Base-by-base conservation (phyloP, 2,888 invertebrate genomes). In the Griposia aprilina region DNA sequence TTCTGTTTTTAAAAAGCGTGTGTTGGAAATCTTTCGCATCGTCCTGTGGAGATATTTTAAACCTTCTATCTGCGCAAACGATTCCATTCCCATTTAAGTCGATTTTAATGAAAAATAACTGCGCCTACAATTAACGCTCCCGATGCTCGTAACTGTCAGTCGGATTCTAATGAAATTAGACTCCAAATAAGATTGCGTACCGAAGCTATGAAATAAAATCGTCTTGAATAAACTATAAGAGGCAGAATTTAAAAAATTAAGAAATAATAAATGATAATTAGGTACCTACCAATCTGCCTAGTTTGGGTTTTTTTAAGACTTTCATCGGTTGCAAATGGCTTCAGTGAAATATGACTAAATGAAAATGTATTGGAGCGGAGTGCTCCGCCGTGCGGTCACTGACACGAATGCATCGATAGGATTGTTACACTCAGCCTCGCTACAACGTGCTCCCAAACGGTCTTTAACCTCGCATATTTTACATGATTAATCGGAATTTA, bases 391-490 rank as follows among this genome's bases (percentile, higher is more conserved):
- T 67, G 80, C 88, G 92, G 90, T 91, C 91, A 89, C 82, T 84
- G 91, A 90, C 92, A 85, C 85, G 78, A 81, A 85, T 86, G 87
- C 87, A 89, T 86, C 84, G 81, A 90, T 87, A 89, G 85, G 81
- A 87, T 87, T 86, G 78, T 87, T 82, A 78, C 85, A 82, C 78
- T 85, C 81, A 80, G 84, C 80, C 77, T 85, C 81, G 80, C 84
- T 82, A 81, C 82, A 75, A 83, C 85, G 78, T 79, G 68, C 79
- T 81, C 63, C 65, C 79, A 63, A 79, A 78, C 84, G 90, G 90
- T 90, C 85, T 83, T 91, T 87, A 90, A 90, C 90, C 90, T 86
- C 83, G 68, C 59, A 69, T 85, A 85, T 83, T 88, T 87, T 71
- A 86, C 82, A 83, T 84, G 78, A 89, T 83, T 83, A 88, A 86